A percentile compares a stretch with the other conserved stretches of the same genome.
phyloP scores from a whole-genome alignment of 2,113 vertebrate species.

The Laticauda laticaudata region DNA sequence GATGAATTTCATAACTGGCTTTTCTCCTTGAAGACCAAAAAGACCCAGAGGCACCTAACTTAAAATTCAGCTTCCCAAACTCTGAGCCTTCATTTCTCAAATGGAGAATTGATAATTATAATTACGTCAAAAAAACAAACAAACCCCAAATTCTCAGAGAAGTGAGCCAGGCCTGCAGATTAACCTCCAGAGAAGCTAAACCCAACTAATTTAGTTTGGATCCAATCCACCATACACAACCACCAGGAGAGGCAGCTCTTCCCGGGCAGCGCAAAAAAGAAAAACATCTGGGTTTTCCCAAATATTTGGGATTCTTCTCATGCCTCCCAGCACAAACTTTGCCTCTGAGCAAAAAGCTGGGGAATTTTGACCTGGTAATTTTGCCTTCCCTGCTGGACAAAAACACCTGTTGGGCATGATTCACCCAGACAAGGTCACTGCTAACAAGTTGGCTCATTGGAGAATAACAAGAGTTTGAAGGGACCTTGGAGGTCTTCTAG shows the following conservation, averaged over 20 bases:
- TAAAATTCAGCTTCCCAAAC: not conserved
- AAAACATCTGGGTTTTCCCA: not conserved
- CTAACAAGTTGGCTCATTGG: no score
- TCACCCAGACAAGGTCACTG: no score
- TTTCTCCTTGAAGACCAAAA: not conserved
- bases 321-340: not conserved
- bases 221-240: not conserved
- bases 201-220: not conserved
- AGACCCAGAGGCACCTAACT: not conserved
- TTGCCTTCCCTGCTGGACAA: not conserved
- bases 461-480: no score
- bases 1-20: not conserved
- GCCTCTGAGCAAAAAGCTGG: not conserved
- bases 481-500: no score
- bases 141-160: not conserved
- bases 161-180: not conserved
- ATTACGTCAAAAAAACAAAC: not conserved
- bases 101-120: not conserved
- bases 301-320: not conserved
- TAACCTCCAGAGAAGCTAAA: not conserved
- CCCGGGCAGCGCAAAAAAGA: not conserved
- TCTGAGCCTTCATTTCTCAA: not conserved
- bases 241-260: not conserved
- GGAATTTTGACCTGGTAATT: not conserved
- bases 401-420: not conserved